Percentiles rank a stretch among this genome's conserved stretches.
These are phyloP conservation scores for Triplophysa rosa DNA, from an alignment of 2,113 vertebrate genomes.

Conservation along the genomic window DNA sequence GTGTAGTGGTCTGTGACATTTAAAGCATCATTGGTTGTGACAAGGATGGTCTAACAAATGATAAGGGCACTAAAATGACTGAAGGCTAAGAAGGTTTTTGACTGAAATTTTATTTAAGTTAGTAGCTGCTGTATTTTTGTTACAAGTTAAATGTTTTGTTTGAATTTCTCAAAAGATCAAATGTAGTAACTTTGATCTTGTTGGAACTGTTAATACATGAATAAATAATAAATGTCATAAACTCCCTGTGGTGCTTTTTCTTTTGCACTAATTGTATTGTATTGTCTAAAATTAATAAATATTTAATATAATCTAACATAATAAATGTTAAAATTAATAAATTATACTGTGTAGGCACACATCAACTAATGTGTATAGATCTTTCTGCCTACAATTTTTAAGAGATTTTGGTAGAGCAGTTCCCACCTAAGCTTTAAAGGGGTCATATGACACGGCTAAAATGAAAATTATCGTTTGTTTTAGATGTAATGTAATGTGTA, in stretches of 20 bases:
- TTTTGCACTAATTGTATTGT: neutral
- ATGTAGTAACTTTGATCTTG: constrained; percentile 26
- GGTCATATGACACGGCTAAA: too few relatives aligned
- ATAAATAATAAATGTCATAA: constrained; percentile 1
- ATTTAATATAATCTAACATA: too few relatives aligned
- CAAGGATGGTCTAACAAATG: neutral
- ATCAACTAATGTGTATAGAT: too few relatives aligned
- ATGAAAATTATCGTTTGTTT: too few relatives aligned
- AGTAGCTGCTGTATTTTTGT: constrained; percentile 38
- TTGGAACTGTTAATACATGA: constrained; percentile 16
- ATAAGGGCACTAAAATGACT: constrained; percentile 3
- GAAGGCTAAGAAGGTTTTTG: neutral
- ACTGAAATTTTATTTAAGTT: neutral
- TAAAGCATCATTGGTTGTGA: neutral
- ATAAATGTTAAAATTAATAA: too few relatives aligned
- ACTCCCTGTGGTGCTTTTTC: neutral
- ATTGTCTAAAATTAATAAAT: too few relatives aligned
- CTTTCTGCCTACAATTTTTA: too few relatives aligned
- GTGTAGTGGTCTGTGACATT: neutral
- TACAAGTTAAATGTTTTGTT: constrained; percentile 23
- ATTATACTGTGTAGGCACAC: too few relatives aligned
- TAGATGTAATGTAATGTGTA: too few relatives aligned
- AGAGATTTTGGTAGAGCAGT: too few relatives aligned
- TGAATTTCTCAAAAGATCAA: neutral
- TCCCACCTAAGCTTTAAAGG: too few relatives aligned